Conservation (phyloP, 2,888 invertebrate genomes). For the Drosophila merina region DNA sequence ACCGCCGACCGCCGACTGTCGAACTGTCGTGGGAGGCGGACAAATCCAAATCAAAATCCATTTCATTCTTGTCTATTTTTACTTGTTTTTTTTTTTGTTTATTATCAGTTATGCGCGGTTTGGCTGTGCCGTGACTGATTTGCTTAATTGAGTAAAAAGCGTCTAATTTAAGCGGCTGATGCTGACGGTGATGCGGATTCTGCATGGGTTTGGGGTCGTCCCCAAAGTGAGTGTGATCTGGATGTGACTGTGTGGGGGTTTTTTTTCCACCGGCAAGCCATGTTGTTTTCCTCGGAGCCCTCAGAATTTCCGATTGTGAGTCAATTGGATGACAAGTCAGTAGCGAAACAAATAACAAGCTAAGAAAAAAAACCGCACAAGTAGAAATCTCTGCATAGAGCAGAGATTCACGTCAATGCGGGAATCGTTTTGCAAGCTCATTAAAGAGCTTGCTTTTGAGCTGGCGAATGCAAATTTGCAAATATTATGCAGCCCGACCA, state of each 20-base stretch:
- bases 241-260: slow-evolving; percentile 9
- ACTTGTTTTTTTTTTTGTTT: slow-evolving; percentile 7
- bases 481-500: background rate
- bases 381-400: slow-evolving; percentile 40
- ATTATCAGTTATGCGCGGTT: slow-evolving; percentile 12
- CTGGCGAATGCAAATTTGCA: slow-evolving; percentile 29
- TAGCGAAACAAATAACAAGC: slow-evolving; percentile 4
- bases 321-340: slow-evolving; percentile 70
- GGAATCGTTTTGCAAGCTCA: slow-evolving; percentile 40
- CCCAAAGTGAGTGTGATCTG: slow-evolving; percentile 31
- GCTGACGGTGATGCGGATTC: slow-evolving; percentile 42
- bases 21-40: slow-evolving; percentile 31
- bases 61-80: slow-evolving; percentile 15
- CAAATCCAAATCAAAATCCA: slow-evolving; percentile 12
- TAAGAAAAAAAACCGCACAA: slow-evolving; percentile 36
- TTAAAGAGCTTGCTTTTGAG: slow-evolving; percentile 17
- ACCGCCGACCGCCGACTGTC: slow-evolving; percentile 36
- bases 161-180: slow-evolving; percentile 64
- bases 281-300: slow-evolving; percentile 22
- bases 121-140: slow-evolving; percentile 62
- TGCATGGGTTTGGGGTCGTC: slow-evolving; percentile 35
- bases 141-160: slow-evolving; percentile 81
- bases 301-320: slow-evolving; percentile 74
- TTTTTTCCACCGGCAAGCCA: slow-evolving; percentile 20
- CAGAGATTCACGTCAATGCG: slow-evolving; percentile 44